Evolutionary conservation across 2,888 invertebrate species (phyloP).

Genomic region (Sinohyriopsis cumingii): DNA sequence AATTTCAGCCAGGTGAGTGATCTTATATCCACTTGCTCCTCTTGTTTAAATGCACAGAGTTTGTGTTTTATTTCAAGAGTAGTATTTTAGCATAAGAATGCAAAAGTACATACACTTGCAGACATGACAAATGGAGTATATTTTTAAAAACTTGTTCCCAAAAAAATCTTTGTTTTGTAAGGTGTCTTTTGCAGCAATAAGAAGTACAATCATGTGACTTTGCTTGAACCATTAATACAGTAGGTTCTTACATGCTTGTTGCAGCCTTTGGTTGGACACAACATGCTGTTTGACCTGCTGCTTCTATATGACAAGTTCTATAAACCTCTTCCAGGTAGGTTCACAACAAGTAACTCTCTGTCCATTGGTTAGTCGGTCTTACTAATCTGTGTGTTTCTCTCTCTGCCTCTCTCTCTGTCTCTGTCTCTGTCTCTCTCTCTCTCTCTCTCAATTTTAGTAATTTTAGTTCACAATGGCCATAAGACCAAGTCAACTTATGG

Average conservation of each 20-base stretch:
- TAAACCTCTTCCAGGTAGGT: slow-evolving; percentile 78
- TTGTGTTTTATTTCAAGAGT: not conserved
- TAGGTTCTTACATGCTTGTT: slow-evolving; percentile 15
- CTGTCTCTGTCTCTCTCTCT: slow-evolving; percentile 1
- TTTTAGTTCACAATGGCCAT: too few species aligned
- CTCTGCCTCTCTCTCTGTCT: slow-evolving; percentile 7
- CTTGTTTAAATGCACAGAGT: too few species aligned
- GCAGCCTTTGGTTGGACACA: slow-evolving; percentile 83
- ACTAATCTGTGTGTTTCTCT: not conserved
- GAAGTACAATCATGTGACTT: too few species aligned
- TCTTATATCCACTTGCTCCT: too few species aligned
- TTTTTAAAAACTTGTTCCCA: too few species aligned
- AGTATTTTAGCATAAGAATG: not conserved
- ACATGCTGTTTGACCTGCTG: slow-evolving; percentile 81
- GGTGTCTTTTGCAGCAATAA: too few species aligned
- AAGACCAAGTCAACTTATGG: too few species aligned
- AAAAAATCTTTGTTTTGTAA: too few species aligned
- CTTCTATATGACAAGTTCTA: slow-evolving; percentile 83
- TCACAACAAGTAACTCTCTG: not conserved
- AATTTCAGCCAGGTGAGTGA: too few species aligned
- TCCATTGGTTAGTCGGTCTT: slow-evolving; percentile 1
- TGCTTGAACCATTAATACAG: too few species aligned
- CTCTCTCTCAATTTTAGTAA: slow-evolving; percentile 5
- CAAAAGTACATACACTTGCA: not conserved
- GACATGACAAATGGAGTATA: not conserved